phyloP scores from a whole-genome alignment of 2,797 vertebrate genomes.

The Micromesistius poutassou region DNA sequence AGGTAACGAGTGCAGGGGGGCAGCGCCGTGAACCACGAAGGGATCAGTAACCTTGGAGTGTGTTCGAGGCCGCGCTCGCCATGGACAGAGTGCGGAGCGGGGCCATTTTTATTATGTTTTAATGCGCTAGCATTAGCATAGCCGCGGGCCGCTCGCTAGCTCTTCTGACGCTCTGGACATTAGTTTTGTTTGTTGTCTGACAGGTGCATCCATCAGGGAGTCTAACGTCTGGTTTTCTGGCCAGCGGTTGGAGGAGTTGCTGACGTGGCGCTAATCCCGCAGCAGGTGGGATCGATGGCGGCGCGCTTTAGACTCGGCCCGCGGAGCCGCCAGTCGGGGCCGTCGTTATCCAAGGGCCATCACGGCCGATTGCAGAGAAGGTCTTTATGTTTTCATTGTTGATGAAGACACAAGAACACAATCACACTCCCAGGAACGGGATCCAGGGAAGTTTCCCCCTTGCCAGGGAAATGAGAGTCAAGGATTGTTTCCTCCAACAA shows the following conservation, averaged over 20 bases:
- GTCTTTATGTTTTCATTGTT: too few species aligned
- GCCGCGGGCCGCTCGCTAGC: slow-evolving; percentile 27
- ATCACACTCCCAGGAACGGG: too few species aligned
- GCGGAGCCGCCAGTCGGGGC: too few species aligned
- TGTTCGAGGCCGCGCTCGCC: too few species aligned
- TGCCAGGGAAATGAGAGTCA: background rate
- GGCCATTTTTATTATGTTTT: background rate
- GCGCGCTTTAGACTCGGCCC: slow-evolving; percentile 25
- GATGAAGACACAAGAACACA: too few species aligned
- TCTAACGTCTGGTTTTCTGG: slow-evolving; percentile 71
- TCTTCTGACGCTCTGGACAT: slow-evolving; percentile 55
- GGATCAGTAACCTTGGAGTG: too few species aligned
- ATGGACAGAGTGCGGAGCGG: too few species aligned
- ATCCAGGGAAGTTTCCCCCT: too few species aligned
- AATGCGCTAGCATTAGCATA: slow-evolving; percentile 38
- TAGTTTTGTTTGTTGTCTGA: slow-evolving; percentile 64
- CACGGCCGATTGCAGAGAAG: too few species aligned
- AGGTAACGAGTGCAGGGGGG: too few species aligned
- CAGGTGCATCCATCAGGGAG: slow-evolving; percentile 80
- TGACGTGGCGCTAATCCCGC: slow-evolving; percentile 72
- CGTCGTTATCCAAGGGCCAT: too few species aligned
- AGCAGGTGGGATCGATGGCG: slow-evolving; percentile 71
- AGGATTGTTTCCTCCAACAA: background rate
- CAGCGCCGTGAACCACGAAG: too few species aligned
- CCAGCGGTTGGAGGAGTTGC: slow-evolving; percentile 77